Percentiles rank a stretch among this genome's conserved stretches.
These are phyloP conservation scores for Loxodonta africana DNA, from an alignment of 2,113 vertebrate species.

Conservation along the genomic window DNA sequence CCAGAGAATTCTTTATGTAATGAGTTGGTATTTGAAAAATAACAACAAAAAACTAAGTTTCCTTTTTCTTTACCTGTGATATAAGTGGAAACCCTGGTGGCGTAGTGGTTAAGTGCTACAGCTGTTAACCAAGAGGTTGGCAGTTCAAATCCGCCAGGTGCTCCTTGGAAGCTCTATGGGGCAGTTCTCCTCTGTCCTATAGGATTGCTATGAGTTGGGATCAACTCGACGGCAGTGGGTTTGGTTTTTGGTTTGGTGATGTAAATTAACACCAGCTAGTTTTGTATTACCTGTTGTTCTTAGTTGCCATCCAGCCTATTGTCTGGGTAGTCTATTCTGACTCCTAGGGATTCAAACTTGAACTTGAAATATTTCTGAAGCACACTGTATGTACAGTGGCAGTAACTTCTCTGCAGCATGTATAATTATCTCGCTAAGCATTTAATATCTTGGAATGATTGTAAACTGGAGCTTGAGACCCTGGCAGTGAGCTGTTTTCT, in stretches of 20 bases:
- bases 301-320: neutral
- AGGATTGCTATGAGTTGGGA: too few species aligned
- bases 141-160: too few species aligned
- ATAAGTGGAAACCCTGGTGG: neutral
- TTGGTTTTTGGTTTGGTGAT: too few species aligned
- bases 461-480: neutral
- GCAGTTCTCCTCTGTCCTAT: too few species aligned
- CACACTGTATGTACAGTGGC: neutral
- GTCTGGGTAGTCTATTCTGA: neutral
- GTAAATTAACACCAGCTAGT: neutral
- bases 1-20: neutral
- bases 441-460: slow-evolving; percentile 43
- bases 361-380: neutral
- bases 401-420: neutral
- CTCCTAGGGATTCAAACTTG: neutral
- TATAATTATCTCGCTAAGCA: neutral
- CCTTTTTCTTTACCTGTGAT: neutral
- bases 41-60: neutral
- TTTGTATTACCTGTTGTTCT: neutral
- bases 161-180: too few species aligned
- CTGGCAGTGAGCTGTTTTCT: neutral
- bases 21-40: neutral
- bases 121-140: too few species aligned
- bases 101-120: too few species aligned
- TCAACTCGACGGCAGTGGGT: too few species aligned